A percentile compares a stretch with the other conserved stretches of the same genome.
phyloP scores from a whole-genome alignment of 2,797 vertebrate species.

The Bufotes viridis region DNA sequence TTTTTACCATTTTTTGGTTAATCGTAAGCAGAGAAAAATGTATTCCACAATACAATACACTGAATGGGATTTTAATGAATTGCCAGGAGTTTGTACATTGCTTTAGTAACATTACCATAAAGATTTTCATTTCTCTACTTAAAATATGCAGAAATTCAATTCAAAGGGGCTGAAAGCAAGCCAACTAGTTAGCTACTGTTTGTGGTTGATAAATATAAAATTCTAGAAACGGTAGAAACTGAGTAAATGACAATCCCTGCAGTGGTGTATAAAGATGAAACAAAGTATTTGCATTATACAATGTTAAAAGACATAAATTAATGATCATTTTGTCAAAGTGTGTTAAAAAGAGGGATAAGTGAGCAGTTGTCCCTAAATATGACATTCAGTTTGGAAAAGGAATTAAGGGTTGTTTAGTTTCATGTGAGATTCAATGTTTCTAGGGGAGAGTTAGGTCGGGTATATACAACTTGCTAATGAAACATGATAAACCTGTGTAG shows the following conservation, averaged over 20 bases:
- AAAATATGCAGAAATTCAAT: slow-evolving; percentile 22
- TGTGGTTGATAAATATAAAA: slow-evolving; percentile 4
- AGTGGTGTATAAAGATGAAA: neutral
- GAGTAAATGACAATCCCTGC: neutral
- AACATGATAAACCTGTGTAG: neutral
- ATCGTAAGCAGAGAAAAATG: neutral
- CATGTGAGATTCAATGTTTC: too few species aligned
- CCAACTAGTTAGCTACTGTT: neutral
- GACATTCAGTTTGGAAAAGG: too few species aligned
- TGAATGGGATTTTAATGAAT: slow-evolving; percentile 8
- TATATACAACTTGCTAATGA: neutral
- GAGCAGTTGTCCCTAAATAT: too few species aligned
- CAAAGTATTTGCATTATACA: neutral
- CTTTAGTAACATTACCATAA: neutral
- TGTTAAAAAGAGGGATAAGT: neutral
- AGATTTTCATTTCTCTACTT: slow-evolving; percentile 5
- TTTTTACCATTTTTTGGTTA: neutral
- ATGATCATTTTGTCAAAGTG: neutral
- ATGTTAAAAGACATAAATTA: neutral
- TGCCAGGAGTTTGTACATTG: neutral
- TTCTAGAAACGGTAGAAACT: neutral
- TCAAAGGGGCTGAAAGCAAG: neutral
- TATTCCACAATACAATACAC: neutral
- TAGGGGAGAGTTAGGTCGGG: too few species aligned
- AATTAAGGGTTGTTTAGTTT: too few species aligned